Evolutionary conservation across 2,888 invertebrate species (phyloP).

Genomic region (Myopa tessellatipennis): DNA sequence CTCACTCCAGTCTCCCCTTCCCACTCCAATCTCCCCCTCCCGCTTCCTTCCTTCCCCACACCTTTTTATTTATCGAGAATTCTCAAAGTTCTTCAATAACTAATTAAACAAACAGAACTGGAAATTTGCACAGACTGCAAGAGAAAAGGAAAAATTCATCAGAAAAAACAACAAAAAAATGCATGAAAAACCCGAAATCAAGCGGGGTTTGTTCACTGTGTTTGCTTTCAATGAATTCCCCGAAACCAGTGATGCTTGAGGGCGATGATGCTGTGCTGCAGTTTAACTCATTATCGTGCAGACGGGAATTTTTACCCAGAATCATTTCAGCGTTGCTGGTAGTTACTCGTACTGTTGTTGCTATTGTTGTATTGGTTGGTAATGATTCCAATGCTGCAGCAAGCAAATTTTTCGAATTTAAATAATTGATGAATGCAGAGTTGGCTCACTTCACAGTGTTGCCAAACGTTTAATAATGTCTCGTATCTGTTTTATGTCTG

Average conservation of each 20-base stretch:
- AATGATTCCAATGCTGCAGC: conserved; percentile 35
- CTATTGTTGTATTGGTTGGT: not conserved
- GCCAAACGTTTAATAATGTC: conserved; percentile 4
- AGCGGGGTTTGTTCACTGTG: not conserved
- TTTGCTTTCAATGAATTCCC: not conserved
- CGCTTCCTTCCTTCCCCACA: not conserved
- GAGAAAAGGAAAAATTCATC: not conserved
- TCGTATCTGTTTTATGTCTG: not conserved
- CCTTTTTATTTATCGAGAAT: not conserved
- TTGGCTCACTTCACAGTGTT: conserved; percentile 13
- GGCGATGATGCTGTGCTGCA: not conserved
- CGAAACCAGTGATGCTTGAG: no score
- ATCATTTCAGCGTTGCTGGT: conserved; percentile 9
- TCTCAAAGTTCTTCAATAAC: conserved; percentile 15
- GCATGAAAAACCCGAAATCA: not conserved
- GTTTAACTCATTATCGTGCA: conserved; percentile 25
- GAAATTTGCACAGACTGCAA: not conserved
- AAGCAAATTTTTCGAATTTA: conserved; percentile 42
- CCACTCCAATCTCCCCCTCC: not conserved
- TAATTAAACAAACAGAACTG: conserved; percentile 20
- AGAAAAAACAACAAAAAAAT: not conserved
- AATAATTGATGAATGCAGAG: conserved; percentile 43
- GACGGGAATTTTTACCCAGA: not conserved
- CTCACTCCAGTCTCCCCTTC: no score
- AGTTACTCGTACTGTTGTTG: not conserved